These are phyloP conservation scores for Ochropleura plecta DNA, from an alignment of 2,888 invertebrate species.

Conservation along the genomic window DNA sequence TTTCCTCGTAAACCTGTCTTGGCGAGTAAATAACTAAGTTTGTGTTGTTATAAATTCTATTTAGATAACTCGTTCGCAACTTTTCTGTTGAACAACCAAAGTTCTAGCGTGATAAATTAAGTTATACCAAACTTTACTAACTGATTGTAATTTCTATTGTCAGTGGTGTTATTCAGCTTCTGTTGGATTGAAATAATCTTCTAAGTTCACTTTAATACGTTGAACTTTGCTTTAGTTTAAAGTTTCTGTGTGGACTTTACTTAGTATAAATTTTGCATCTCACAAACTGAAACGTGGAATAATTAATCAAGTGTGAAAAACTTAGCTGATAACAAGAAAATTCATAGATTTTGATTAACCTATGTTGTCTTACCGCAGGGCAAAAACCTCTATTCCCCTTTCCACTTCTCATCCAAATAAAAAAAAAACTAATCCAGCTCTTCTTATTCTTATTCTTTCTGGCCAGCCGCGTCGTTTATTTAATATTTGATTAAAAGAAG, in stretches of 20 bases:
- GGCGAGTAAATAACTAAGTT: conserved; percentile 54
- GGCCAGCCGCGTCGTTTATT: not conserved
- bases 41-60: conserved; percentile 49
- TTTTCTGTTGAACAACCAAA: conserved; percentile 55
- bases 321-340: not conserved
- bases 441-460: not conserved
- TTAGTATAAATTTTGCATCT: conserved; percentile 24
- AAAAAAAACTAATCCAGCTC: not conserved
- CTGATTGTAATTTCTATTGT: conserved; percentile 57
- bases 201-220: conserved; percentile 24
- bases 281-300: conserved; percentile 6
- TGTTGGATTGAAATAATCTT: conserved; percentile 42
- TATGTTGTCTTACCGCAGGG: not conserved
- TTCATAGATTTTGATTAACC: too few species aligned
- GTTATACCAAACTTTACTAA: conserved; percentile 56
- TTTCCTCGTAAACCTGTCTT: conserved; percentile 24
- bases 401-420: not conserved
- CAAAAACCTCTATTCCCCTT: not conserved
- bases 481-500: not conserved
- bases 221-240: conserved; percentile 33
- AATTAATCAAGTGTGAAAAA: conserved; percentile 10
- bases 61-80: conserved; percentile 53
- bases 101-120: conserved; percentile 51
- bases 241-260: conserved; percentile 14
- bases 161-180: conserved; percentile 37